Percentiles rank a stretch among this genome's conserved stretches.
These are phyloP conservation scores for Coregonus ussuriensis DNA, from an alignment of 2,797 vertebrate genomes.

Conservation along the genomic window DNA sequence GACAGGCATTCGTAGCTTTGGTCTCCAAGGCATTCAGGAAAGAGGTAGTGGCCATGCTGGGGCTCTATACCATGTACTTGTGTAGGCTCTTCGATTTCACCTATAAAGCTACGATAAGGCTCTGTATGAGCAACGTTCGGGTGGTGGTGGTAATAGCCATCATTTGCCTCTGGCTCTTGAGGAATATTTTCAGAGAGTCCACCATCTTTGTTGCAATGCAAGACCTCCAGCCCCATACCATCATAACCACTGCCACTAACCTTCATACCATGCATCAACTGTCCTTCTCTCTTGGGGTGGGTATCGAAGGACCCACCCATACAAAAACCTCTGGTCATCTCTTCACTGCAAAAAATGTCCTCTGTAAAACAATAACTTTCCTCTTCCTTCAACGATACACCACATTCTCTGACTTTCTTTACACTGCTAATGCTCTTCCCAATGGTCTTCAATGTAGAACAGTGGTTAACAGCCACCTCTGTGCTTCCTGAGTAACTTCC, in stretches of 20 bases:
- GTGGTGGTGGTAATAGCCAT: constrained; percentile 76
- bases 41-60: constrained; percentile 79
- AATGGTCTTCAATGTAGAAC: constrained; percentile 76
- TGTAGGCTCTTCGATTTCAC: constrained; percentile 73
- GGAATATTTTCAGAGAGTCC: constrained; percentile 60
- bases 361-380: constrained; percentile 79
- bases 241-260: constrained; percentile 74
- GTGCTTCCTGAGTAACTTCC: constrained; percentile 81
- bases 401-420: constrained; percentile 82
- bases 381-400: constrained; percentile 82
- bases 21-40: constrained; percentile 84
- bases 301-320: constrained; percentile 70
- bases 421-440: constrained; percentile 71
- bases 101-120: constrained; percentile 81
- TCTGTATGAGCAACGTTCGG: constrained; percentile 71
- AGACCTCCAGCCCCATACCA: constrained; percentile 65
- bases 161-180: constrained; percentile 74
- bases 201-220: constrained; percentile 75
- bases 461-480: constrained; percentile 79
- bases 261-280: constrained; percentile 76
- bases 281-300: constrained; percentile 78
- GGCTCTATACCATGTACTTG: constrained; percentile 74
- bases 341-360: constrained; percentile 78
- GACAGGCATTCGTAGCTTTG: constrained; percentile 82
- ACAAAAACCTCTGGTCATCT: constrained; percentile 78